Conservation (phyloP, 1,140 invertebrate species). For the Macrocentrus cingulum region DNA sequence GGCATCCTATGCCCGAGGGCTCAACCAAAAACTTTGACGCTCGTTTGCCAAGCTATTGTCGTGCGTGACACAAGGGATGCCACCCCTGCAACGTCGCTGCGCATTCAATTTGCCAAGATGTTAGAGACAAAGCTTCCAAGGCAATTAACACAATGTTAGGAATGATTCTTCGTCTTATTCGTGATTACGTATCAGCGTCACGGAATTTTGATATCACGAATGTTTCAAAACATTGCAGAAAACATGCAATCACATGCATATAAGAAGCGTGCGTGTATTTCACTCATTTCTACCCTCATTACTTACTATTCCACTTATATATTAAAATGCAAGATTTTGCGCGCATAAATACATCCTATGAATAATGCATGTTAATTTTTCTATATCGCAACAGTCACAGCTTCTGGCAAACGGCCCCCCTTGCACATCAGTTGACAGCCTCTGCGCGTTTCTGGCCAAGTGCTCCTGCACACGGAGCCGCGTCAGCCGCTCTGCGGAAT, state of each 20-base stretch:
- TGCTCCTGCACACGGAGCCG: slow-evolving; percentile 15
- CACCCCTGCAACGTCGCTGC: too few species aligned
- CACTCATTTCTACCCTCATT: slow-evolving; percentile 1
- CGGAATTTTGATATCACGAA: not conserved
- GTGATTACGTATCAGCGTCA: not conserved
- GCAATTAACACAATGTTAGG: too few species aligned
- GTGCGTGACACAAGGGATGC: slow-evolving; percentile 19
- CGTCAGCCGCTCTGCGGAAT: slow-evolving; percentile 28
- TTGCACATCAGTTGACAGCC: slow-evolving; percentile 15
- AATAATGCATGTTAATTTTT: slow-evolving; percentile 36
- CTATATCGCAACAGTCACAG: slow-evolving; percentile 25
- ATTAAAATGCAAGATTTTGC: not conserved
- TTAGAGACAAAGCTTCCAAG: too few species aligned
- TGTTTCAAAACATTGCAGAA: not conserved
- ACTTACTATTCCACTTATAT: not conserved
- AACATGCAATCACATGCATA: not conserved
- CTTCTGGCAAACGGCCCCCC: too few species aligned
- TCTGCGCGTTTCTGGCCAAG: slow-evolving; percentile 6
- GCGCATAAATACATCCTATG: slow-evolving; percentile 28
- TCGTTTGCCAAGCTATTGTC: slow-evolving; percentile 28
- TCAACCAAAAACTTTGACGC: slow-evolving; percentile 9
- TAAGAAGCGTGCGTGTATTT: not conserved
- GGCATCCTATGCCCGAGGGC: not conserved
- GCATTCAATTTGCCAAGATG: slow-evolving; percentile 13
- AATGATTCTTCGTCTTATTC: not conserved